A percentile compares a stretch with the other conserved stretches of the same genome.
Evolutionary conservation across 2,797 vertebrate species (phyloP).

Genomic region (Gymnothorax reevesii): DNA sequence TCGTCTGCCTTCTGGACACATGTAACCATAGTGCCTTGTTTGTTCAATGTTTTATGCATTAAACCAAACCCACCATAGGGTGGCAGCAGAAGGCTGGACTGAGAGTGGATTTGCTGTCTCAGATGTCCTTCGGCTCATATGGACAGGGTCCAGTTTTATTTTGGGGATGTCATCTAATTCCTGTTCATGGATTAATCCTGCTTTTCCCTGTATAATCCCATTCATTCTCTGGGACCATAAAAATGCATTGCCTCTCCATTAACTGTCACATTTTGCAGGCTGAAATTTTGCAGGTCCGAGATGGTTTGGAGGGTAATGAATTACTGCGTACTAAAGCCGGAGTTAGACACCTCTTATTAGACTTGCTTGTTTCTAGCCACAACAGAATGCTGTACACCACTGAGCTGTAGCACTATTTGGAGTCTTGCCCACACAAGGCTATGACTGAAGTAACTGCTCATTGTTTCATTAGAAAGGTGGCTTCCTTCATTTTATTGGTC

Average conservation of each 20-base stretch:
- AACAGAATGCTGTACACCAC: no score
- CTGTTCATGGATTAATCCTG: constrained; percentile 19
- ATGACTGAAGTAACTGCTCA: not conserved
- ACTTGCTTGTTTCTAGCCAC: no score
- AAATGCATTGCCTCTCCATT: not conserved
- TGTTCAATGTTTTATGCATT: no score
- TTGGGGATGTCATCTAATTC: constrained; percentile 16
- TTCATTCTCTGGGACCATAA: not conserved
- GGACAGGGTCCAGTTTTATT: constrained; percentile 10
- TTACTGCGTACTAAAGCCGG: constrained; percentile 32
- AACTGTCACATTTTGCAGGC: not conserved
- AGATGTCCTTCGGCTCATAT: constrained; percentile 11
- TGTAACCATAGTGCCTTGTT: no score
- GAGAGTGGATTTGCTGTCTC: not conserved
- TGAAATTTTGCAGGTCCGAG: no score
- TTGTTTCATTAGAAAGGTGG: not conserved
- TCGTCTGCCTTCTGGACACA: no score
- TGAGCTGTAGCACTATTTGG: not conserved
- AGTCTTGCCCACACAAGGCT: not conserved
- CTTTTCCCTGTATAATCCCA: not conserved
- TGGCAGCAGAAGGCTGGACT: not conserved
- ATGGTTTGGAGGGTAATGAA: not conserved
- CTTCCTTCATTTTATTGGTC: constrained; percentile 66
- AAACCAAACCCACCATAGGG: no score
- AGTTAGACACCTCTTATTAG: constrained; percentile 20